Percentiles rank a stretch among this genome's conserved stretches.
These are phyloP conservation scores for Lepus europaeus DNA, from an alignment of 2,113 vertebrate species.

Conservation along the genomic window DNA sequence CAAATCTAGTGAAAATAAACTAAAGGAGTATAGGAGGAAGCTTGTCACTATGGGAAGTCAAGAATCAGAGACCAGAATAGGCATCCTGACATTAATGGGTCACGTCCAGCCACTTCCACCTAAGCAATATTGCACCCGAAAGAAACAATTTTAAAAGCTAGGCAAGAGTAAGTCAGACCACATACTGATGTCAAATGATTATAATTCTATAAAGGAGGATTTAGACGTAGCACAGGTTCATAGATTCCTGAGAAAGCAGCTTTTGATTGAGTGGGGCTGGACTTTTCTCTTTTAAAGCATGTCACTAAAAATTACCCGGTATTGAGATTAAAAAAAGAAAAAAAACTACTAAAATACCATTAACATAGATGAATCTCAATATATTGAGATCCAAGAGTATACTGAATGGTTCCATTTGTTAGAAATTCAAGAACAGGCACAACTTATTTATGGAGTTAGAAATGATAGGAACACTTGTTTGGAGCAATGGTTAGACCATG, in stretches of 20 bases:
- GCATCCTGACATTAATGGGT: background rate
- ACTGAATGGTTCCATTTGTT: background rate
- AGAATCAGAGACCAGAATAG: background rate
- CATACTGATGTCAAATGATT: background rate
- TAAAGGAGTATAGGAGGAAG: background rate
- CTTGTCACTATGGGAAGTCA: constrained; percentile 23
- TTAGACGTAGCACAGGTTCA: background rate
- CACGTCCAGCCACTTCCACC: background rate
- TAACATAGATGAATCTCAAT: background rate
- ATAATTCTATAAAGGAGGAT: background rate
- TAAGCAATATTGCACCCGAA: background rate
- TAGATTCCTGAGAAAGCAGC: background rate
- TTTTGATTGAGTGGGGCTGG: background rate
- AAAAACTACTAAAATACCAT: background rate
- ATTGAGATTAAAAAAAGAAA: background rate
- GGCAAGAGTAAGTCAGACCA: background rate
- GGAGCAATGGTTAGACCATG: too few species aligned
- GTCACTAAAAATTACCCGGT: background rate
- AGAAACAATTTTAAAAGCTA: background rate
- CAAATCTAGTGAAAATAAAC: background rate
- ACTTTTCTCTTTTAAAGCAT: background rate
- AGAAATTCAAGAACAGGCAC: background rate
- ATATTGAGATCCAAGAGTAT: background rate
- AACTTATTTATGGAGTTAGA: background rate
- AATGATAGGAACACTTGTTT: background rate